Evolutionary conservation across 1,140 invertebrate species (phyloP), one percentile per base, ranked within the genome.

Genomic region (Leptinotarsa defecta): DNA sequence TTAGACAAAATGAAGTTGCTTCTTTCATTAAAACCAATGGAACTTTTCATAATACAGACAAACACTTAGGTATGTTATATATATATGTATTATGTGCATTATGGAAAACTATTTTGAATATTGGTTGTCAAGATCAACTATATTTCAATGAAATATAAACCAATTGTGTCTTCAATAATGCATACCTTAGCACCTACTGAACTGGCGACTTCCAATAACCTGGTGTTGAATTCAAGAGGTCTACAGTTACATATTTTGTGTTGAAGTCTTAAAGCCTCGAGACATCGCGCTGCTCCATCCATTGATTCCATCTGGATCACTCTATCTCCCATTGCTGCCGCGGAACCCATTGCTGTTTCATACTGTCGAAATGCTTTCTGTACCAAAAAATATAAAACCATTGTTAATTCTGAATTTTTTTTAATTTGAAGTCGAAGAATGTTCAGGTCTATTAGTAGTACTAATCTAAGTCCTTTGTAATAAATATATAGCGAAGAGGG

Each of bases 291-390:
- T 0, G 92, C 93, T 1, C 94, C 94, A 80, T 95, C 93, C 94
- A 95, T 95, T 0, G 93, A 93, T 83, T 94, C 93, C 93, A 95
- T 94, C 83, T 95, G 94, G 62, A 93, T 93, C 71, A 94, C 88
- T 0, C 93, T 88, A 86, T 95, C 94, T 3, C 93, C 93, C 78
- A 94, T 89, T 0, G 91, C 89, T 43, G 92, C 92, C 0, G 93
- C 93, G 0, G 92, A 92, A 1, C 92, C 92, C 93, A 94, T 94
- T 1, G 94, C 92, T 77, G 91, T 91, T 86, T 95, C 93, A 81
- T 95, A 94, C 83, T 94, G 93, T 20, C 92, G 89, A 81, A 92
- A 92, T 4, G 91, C 91, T 84, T 91, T 91, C 91, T 92, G 83
- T 43, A 87, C 84, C 73, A 74, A 57, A 69, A 52, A 49, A 69